Conservation (phyloP, 2,888 invertebrate species). For the Megalurothrips usitatus region DNA sequence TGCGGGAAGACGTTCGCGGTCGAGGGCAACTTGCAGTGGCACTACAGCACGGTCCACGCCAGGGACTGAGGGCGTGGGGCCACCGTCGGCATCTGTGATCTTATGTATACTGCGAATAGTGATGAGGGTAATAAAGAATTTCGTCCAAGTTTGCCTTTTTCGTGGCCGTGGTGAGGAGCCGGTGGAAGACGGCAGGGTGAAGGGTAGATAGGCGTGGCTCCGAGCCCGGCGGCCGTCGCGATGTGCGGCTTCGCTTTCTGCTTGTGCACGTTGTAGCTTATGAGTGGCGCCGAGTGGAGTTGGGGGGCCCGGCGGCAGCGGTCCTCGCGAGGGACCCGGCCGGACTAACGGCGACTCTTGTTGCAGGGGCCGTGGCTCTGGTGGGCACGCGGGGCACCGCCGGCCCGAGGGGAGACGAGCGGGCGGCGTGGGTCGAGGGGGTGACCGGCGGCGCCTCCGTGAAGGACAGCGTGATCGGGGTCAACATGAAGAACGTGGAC, state of each 20-base stretch:
- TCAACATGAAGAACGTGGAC: not conserved
- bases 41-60: slow-evolving; percentile 16
- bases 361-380: too few species aligned
- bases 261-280: not conserved
- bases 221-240: not conserved
- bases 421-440: not conserved
- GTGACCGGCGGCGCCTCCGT: not conserved
- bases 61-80: not conserved
- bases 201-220: not conserved
- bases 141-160: too few species aligned
- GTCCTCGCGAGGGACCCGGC: not conserved
- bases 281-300: too few species aligned
- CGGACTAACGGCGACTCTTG: not conserved
- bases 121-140: too few species aligned
- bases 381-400: too few species aligned
- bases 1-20: slow-evolving; percentile 13
- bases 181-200: too few species aligned
- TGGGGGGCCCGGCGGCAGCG: not conserved
- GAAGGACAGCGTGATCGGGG: not conserved
- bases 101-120: too few species aligned
- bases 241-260: not conserved
- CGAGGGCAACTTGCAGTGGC: slow-evolving; percentile 12
- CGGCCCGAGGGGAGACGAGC: not conserved
- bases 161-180: too few species aligned
- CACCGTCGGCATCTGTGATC: too few species aligned